Percentiles rank a stretch among this genome's conserved stretches.
These are phyloP conservation scores for Caretta caretta DNA, from an alignment of 2,113 vertebrate genomes.

Conservation along the genomic window DNA sequence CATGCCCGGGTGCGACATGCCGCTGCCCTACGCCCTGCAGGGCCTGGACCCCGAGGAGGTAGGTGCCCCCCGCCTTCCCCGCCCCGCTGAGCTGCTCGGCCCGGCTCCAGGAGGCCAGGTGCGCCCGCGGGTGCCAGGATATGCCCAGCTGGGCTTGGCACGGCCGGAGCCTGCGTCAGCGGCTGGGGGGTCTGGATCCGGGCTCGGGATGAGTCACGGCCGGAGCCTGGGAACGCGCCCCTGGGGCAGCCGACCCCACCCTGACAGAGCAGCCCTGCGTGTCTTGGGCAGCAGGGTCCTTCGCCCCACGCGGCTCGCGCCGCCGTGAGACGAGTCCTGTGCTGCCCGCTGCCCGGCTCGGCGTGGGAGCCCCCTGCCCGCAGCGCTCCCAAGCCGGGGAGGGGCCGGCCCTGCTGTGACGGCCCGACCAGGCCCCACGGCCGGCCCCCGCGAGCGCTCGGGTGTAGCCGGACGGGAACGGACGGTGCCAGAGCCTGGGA, in stretches of 20 bases:
- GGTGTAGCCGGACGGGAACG: no score
- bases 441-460: no score
- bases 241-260: not conserved
- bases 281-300: not conserved
- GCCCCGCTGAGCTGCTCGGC: not conserved
- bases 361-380: no score
- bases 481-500: no score
- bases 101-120: not conserved
- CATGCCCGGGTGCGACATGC: conserved; percentile 85
- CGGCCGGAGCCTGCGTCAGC: no score
- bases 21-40: conserved; percentile 74
- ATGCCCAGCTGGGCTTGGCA: not conserved
- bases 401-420: no score
- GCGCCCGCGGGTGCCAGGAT: no score
- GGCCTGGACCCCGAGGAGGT: conserved; percentile 56
- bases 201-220: not conserved
- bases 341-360: no score
- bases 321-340: no score
- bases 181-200: not conserved
- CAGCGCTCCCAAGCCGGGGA: no score
- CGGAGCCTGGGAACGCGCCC: not conserved
- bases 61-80: not conserved
- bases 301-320: no score
- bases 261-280: not conserved
- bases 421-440: no score